Evolutionary conservation across 30 jellyfish, hydroid and myxozoan species (phyloP).

Genomic region (Rhopilema esculentum): DNA sequence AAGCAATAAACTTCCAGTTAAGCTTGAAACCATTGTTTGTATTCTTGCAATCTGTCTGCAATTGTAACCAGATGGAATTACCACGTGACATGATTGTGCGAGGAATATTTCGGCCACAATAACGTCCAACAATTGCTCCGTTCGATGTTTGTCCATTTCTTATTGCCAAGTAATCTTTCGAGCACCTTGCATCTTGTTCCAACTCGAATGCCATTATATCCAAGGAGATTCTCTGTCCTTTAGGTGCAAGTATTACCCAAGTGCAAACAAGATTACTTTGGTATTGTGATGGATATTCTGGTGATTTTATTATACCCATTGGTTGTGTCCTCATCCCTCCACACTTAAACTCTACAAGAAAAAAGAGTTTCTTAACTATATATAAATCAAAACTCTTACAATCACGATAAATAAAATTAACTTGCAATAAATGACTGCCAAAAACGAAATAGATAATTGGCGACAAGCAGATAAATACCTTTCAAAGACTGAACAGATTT

Average conservation of each 20-base stretch:
- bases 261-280: constrained; percentile 44
- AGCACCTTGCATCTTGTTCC: constrained; percentile 54
- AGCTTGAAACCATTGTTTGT: constrained; percentile 39
- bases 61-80: constrained; percentile 58
- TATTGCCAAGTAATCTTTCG: constrained; percentile 59
- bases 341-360: constrained; percentile 37
- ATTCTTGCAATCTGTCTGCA: constrained; percentile 63
- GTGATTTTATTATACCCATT: constrained; percentile 64
- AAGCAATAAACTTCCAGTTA: constrained; percentile 16
- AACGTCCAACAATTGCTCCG: constrained; percentile 39
- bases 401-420: too few relatives aligned
- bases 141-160: constrained; percentile 71
- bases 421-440: too few relatives aligned
- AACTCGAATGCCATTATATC: constrained; percentile 34
- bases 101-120: constrained; percentile 63
- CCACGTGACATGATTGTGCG: constrained; percentile 18
- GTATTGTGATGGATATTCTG: constrained; percentile 43
- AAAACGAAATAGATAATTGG: too few relatives aligned
- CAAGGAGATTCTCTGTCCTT: constrained; percentile 30
- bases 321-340: constrained; percentile 70
- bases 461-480: too few relatives aligned
- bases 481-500: constrained; percentile 49
- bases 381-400: too few relatives aligned
- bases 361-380: background rate
- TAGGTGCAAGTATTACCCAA: constrained; percentile 74